Percentiles rank a stretch among this genome's conserved stretches.
Conservation (phyloP, 2,888 invertebrate species). For the Folsomia manolachei region DNA sequence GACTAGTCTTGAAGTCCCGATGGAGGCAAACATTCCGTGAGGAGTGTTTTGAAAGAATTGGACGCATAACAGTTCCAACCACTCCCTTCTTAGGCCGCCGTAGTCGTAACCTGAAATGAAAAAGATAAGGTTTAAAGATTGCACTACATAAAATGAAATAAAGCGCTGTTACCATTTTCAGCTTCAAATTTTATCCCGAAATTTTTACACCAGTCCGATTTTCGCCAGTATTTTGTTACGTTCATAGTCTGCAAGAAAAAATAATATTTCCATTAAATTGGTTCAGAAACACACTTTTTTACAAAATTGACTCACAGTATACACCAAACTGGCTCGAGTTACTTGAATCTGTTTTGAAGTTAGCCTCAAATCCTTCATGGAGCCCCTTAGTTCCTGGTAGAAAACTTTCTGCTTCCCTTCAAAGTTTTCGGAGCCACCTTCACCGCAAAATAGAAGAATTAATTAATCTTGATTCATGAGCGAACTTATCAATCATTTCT, state of each 20-base stretch:
- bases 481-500: background rate
- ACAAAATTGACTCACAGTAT: slow-evolving; percentile 61
- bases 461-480: background rate
- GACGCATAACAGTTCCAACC: slow-evolving; percentile 88
- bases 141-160: too few relatives aligned
- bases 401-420: slow-evolving; percentile 70
- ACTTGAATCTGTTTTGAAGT: slow-evolving; percentile 65
- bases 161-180: slow-evolving; percentile 68
- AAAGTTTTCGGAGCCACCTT: slow-evolving; percentile 85
- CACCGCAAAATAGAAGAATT: too few relatives aligned
- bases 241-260: slow-evolving; percentile 60
- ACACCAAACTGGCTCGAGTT: slow-evolving; percentile 72
- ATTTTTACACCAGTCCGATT: slow-evolving; percentile 88
- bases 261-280: background rate
- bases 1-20: slow-evolving; percentile 78
- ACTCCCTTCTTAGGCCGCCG: slow-evolving; percentile 89
- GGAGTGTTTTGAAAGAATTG: slow-evolving; percentile 75
- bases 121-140: background rate
- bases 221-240: slow-evolving; percentile 55
- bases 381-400: slow-evolving; percentile 65
- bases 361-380: slow-evolving; percentile 20
- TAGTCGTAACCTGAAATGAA: slow-evolving; percentile 67
- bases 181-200: slow-evolving; percentile 88
- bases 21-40: slow-evolving; percentile 75
- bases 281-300: too few relatives aligned